Evolutionary conservation across 2,113 vertebrate genomes (phyloP).

Genomic region (Cacatua alba): DNA sequence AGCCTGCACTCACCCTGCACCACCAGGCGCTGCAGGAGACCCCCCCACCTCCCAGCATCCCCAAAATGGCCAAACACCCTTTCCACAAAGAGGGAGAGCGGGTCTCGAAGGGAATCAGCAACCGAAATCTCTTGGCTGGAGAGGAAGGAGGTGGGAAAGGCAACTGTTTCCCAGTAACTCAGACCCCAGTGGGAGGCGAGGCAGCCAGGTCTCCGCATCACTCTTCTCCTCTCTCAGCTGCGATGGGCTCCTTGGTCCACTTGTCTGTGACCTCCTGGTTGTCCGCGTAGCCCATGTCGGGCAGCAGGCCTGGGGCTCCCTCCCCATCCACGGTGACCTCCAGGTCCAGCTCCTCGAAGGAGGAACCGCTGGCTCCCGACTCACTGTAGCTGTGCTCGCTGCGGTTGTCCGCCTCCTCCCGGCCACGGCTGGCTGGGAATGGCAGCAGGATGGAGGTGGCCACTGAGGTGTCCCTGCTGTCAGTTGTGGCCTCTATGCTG

Average conservation of each 20-base stretch:
- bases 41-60: not conserved
- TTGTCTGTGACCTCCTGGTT: slow-evolving; percentile 59
- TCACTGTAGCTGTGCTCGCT: slow-evolving; percentile 87
- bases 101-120: not conserved
- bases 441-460: slow-evolving; percentile 79
- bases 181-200: not conserved
- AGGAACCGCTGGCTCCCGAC: slow-evolving; percentile 90
- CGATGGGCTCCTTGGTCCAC: slow-evolving; percentile 69
- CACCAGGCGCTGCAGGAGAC: not conserved
- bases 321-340: slow-evolving; percentile 70
- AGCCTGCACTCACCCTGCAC: not conserved
- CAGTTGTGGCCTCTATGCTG: slow-evolving; percentile 81
- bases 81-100: slow-evolving; percentile 35
- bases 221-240: slow-evolving; percentile 73
- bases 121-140: slow-evolving; percentile 34
- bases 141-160: slow-evolving; percentile 50
- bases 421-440: slow-evolving; percentile 70
- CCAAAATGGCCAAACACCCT: not conserved
- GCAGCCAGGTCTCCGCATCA: slow-evolving; percentile 16
- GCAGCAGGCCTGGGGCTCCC: slow-evolving; percentile 40
- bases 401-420: slow-evolving; percentile 77
- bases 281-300: not conserved
- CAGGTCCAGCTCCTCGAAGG: slow-evolving; percentile 95
- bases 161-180: slow-evolving; percentile 35
- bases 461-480: slow-evolving; percentile 86